Evolutionary conservation across 2,113 vertebrate genomes (phyloP).

Genomic region (Fulica atra): DNA sequence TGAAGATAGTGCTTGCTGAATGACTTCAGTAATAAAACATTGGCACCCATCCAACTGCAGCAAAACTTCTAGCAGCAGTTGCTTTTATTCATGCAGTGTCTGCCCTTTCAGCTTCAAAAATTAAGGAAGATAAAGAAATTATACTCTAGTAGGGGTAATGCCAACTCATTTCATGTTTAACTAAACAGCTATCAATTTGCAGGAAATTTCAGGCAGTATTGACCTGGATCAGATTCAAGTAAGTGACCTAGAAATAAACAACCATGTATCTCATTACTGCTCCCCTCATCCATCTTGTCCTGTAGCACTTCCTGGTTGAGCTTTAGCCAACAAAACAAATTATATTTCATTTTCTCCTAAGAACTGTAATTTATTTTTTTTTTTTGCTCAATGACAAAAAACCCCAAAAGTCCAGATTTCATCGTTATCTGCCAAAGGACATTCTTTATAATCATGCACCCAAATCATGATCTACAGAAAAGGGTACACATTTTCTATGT

Average conservation of each 20-base stretch:
- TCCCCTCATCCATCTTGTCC: not conserved
- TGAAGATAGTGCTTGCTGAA: not conserved
- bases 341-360: not conserved
- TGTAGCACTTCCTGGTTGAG: not conserved
- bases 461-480: not conserved
- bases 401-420: not conserved
- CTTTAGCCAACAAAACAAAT: not conserved
- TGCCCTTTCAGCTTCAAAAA: not conserved
- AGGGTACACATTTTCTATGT: not conserved
- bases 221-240: not conserved
- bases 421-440: not conserved
- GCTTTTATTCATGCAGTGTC: not conserved
- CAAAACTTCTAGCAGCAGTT: not conserved
- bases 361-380: not conserved
- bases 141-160: not conserved
- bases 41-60: not conserved
- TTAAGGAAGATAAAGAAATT: not conserved
- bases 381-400: not conserved
- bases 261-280: not conserved
- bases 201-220: not conserved
- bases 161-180: not conserved
- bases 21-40: not conserved
- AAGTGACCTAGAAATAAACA: conserved; percentile 25
- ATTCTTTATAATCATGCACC: not conserved
- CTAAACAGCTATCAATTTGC: not conserved